Conservation (phyloP, 2,113 vertebrate species). For the Crotalus helleri region DNA sequence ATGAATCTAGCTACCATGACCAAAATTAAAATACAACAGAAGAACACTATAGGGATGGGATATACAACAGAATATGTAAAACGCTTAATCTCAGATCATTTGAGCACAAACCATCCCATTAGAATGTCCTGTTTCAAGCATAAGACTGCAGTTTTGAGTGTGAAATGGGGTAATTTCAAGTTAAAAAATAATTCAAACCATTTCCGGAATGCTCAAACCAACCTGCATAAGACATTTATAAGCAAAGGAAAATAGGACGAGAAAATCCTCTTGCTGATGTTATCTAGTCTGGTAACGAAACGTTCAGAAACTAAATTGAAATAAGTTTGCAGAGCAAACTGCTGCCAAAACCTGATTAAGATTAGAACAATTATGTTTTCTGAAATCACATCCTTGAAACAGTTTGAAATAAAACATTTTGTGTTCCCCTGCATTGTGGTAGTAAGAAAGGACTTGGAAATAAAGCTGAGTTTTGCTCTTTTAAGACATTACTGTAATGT, state of each 20-base stretch:
- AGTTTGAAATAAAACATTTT: not conserved
- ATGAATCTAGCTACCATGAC: not conserved
- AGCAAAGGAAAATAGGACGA: no score
- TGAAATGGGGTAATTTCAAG: not conserved
- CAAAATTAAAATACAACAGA: not conserved
- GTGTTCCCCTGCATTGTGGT: not conserved
- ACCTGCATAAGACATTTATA: no score
- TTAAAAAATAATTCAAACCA: not conserved
- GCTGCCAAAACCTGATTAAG: not conserved
- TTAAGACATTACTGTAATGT: not conserved
- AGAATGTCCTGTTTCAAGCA: not conserved
- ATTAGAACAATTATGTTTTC: not conserved
- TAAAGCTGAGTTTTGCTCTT: not conserved
- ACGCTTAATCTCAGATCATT: not conserved
- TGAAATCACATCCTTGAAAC: not conserved
- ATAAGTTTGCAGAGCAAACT: no score
- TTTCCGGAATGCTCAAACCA: not conserved
- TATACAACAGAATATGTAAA: not conserved
- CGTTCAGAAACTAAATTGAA: no score
- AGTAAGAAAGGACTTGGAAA: not conserved
- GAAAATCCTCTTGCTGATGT: no score
- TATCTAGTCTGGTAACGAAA: no score
- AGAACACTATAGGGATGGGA: not conserved
- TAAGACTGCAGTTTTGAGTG: not conserved
- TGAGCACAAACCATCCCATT: not conserved